Evolutionary conservation across 2,797 vertebrate species (phyloP).

Genomic region (Syngnathus acus): DNA sequence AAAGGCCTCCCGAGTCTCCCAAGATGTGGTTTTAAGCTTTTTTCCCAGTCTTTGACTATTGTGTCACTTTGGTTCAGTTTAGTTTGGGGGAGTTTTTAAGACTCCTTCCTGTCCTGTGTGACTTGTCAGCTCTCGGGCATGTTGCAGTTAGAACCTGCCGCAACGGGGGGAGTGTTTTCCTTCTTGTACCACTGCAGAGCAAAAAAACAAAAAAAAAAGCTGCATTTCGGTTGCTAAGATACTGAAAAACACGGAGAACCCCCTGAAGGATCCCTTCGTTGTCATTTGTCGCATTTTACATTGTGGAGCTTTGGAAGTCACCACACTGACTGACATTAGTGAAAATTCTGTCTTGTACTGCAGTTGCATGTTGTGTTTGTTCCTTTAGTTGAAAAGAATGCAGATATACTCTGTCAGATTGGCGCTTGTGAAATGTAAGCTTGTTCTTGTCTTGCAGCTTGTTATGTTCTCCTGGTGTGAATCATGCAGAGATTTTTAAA

Average conservation of each 20-base stretch:
- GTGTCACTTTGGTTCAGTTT: conserved; percentile 10
- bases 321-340: conserved; percentile 15
- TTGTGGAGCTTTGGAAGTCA: conserved; percentile 22
- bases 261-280: conserved; percentile 51
- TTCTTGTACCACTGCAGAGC: conserved; percentile 37
- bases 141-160: conserved; percentile 20
- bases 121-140: conserved; percentile 7
- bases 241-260: conserved; percentile 53
- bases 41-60: conserved; percentile 5
- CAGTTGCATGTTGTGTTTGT: conserved; percentile 4
- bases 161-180: conserved; percentile 24
- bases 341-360: conserved; percentile 5
- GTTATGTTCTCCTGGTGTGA: conserved; percentile 15
- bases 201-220: conserved; percentile 34
- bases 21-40: conserved; percentile 11
- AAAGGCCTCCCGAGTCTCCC: neutral
- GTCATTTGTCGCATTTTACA: conserved; percentile 45
- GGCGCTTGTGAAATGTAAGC: conserved; percentile 16
- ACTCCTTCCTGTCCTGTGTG: neutral
- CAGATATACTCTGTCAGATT: conserved; percentile 14
- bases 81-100: neutral
- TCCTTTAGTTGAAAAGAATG: conserved; percentile 5
- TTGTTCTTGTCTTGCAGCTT: conserved; percentile 15
- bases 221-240: conserved; percentile 69
- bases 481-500: conserved; percentile 16